Conservation (phyloP, 53 echinoderm and acorn worm species). For the Apostichopus leukothele region DNA sequence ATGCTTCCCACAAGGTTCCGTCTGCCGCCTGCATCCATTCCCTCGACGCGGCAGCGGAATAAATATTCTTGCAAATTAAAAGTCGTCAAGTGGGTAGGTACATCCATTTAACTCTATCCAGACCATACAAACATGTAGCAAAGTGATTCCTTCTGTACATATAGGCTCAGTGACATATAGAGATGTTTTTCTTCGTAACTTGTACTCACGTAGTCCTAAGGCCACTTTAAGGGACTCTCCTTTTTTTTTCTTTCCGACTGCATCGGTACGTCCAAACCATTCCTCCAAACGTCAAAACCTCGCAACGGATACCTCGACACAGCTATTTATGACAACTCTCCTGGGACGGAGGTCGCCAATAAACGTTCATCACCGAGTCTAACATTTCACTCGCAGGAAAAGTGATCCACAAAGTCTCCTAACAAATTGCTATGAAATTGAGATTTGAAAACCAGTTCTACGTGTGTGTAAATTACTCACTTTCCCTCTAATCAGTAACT, state of each 20-base stretch:
- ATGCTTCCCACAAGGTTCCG: no score
- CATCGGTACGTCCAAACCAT: no score
- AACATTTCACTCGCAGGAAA: neutral
- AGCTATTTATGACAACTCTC: conserved; percentile 6
- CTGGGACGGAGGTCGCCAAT: conserved; percentile 22
- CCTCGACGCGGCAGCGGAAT: no score
- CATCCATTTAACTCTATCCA: no score
- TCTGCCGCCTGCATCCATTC: no score
- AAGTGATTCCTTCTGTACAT: no score
- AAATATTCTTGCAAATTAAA: no score
- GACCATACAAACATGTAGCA: no score
- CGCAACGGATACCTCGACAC: neutral
- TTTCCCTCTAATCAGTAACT: neutral
- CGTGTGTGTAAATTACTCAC: neutral
- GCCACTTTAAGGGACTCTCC: neutral
- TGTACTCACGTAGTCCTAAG: neutral
- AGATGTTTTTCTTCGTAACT: no score
- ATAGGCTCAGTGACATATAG: no score
- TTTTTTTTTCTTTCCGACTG: no score
- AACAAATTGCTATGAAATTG: neutral
- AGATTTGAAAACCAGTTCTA: neutral
- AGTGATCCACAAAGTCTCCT: neutral
- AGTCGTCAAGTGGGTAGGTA: no score
- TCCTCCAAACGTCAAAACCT: neutral
- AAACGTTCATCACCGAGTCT: neutral